A percentile compares a stretch with the other conserved stretches of the same genome.
Conservation (phyloP, 1,140 invertebrate species). For the Hyles vespertilio region DNA sequence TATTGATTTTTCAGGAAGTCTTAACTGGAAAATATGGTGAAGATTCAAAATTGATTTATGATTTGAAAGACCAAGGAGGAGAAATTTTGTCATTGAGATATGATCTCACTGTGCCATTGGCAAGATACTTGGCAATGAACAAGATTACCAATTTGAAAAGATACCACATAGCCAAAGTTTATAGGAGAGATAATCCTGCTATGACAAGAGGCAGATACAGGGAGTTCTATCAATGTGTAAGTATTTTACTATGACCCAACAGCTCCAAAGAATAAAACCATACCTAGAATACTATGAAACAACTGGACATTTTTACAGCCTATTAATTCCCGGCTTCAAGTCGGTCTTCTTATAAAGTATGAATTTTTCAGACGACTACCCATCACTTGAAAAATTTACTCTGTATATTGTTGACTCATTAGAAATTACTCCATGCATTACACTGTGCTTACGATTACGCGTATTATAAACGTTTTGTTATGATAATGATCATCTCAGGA, state of each 20-base stretch:
- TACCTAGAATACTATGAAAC: too few relatives aligned
- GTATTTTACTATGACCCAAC: conserved; percentile 58
- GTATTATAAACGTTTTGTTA: too few relatives aligned
- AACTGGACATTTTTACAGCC: too few relatives aligned
- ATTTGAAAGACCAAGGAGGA: conserved; percentile 98
- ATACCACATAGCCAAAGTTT: conserved; percentile 97
- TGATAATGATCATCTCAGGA: too few relatives aligned
- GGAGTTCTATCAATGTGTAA: conserved; percentile 99
- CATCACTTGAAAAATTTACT: too few relatives aligned
- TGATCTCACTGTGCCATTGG: conserved; percentile 96
- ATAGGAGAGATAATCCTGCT: conserved; percentile 97
- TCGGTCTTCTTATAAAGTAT: too few relatives aligned
- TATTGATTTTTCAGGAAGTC: conserved; percentile 85
- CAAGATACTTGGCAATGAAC: conserved; percentile 98
- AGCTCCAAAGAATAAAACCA: too few relatives aligned
- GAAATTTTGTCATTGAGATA: conserved; percentile 95
- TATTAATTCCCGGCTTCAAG: too few relatives aligned
- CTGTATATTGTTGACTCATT: too few relatives aligned
- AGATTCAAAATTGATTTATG: conserved; percentile 99
- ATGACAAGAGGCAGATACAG: conserved; percentile 97
- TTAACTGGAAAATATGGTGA: conserved; percentile 99
- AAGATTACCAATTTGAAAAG: conserved; percentile 96
- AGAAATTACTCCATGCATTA: too few relatives aligned
- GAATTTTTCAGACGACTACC: too few relatives aligned
- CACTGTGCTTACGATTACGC: too few relatives aligned